Conservation (phyloP, 2,113 vertebrate species). For the Carettochelys insculpta region DNA sequence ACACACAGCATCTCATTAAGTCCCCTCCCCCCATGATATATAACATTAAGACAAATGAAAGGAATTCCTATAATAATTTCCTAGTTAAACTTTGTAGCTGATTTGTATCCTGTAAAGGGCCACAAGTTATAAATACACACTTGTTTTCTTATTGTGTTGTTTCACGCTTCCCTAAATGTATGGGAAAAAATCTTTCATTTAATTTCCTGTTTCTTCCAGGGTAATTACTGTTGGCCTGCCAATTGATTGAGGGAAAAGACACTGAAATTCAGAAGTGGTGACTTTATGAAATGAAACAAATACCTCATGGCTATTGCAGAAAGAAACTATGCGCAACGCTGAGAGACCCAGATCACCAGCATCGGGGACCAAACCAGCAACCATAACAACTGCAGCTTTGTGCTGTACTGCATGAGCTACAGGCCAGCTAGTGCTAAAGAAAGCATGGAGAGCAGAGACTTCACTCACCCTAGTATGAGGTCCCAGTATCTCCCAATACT, state of each 20-base stretch:
- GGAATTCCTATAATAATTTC: constrained; percentile 15
- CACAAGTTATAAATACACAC: not conserved
- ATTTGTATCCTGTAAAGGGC: not conserved
- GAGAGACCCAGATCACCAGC: too few relatives aligned
- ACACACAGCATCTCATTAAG: not conserved
- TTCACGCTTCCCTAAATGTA: not conserved
- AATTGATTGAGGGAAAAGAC: not conserved
- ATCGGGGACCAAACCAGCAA: too few relatives aligned
- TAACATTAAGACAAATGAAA: constrained; percentile 33
- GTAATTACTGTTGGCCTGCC: not conserved
- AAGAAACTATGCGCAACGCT: not conserved
- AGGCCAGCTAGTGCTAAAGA: too few relatives aligned
- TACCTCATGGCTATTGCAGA: not conserved
- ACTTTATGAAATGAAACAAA: not conserved
- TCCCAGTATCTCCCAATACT: too few relatives aligned
- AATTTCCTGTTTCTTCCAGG: not conserved
- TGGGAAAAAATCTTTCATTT: constrained; percentile 6
- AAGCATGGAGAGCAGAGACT: too few relatives aligned
- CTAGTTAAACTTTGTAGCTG: not conserved
- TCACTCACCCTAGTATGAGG: too few relatives aligned
- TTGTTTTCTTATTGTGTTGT: not conserved
- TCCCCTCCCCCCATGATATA: not conserved
- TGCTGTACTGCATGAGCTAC: too few relatives aligned
- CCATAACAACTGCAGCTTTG: too few relatives aligned
- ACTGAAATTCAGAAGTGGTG: not conserved